These are phyloP conservation scores for Heliconius sara DNA, from an alignment of 2,888 invertebrate species.

Conservation along the genomic window DNA sequence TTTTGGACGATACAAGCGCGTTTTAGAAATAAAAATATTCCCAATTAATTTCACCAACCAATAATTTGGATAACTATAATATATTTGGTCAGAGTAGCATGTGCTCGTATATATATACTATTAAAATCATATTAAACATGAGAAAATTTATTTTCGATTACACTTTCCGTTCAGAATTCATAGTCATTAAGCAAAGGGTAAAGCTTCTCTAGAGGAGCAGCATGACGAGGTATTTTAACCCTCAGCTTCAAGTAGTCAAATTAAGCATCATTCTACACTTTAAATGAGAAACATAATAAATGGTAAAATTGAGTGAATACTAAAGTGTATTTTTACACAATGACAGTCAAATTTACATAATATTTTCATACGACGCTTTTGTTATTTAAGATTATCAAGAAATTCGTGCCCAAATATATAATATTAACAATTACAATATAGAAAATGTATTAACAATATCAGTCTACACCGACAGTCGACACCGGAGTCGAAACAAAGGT, in stretches of 20 bases:
- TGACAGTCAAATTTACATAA: background rate
- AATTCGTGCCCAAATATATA: background rate
- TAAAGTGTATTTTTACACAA: background rate
- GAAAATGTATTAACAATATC: conserved; percentile 29
- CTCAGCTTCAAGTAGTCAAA: conserved; percentile 51
- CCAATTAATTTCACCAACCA: too few species aligned
- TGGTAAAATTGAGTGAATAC: conserved; percentile 27
- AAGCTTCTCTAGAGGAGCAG: conserved; percentile 68
- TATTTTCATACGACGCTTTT: background rate
- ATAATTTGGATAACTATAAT: background rate
- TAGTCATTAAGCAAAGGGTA: conserved; percentile 74
- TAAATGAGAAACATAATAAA: conserved; percentile 48
- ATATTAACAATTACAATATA: conserved; percentile 28
- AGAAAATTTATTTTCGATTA: conserved; percentile 11
- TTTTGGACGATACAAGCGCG: too few species aligned
- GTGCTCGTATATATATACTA: background rate
- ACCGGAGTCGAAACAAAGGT: conserved; percentile 75
- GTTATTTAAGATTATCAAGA: background rate
- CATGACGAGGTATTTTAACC: conserved; percentile 69
- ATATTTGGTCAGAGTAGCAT: background rate
- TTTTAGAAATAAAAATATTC: too few species aligned
- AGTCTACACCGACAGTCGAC: conserved; percentile 44
- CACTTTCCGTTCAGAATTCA: conserved; percentile 23
- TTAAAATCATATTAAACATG: background rate
- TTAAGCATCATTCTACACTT: conserved; percentile 52